A percentile compares a stretch with the other conserved stretches of the same genome.
Conservation (phyloP, 2,797 vertebrate genomes). For the Mormyrops boulengeri region DNA sequence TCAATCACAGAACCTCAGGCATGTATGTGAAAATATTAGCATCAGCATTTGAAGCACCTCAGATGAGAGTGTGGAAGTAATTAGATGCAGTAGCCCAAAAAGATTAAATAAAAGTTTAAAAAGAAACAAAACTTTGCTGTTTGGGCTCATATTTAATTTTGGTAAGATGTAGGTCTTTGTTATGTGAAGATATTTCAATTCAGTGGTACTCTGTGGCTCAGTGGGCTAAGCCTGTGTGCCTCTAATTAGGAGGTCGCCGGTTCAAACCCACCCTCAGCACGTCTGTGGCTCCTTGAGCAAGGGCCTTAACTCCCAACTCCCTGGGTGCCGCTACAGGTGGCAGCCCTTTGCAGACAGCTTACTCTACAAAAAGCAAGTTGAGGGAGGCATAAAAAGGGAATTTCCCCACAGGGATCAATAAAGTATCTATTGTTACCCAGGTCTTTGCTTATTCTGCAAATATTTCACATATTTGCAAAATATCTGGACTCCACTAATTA, state of each 20-base stretch:
- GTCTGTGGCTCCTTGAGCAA: too few species aligned
- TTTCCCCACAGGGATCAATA: too few species aligned
- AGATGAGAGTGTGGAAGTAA: background rate
- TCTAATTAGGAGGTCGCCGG: too few species aligned
- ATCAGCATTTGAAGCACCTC: background rate
- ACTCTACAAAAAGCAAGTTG: too few species aligned
- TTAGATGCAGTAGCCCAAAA: background rate
- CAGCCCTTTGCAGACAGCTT: too few species aligned
- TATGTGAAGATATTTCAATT: background rate
- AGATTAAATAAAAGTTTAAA: background rate
- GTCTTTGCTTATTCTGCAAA: background rate
- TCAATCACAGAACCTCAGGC: background rate
- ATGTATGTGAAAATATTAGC: background rate
- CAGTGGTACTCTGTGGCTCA: background rate
- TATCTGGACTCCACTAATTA: background rate
- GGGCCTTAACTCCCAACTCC: too few species aligned
- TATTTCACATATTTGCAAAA: background rate
- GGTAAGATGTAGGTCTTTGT: background rate
- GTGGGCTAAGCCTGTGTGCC: too few species aligned
- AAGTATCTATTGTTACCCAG: background rate
- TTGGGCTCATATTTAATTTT: background rate
- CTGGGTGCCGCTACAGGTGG: too few species aligned
- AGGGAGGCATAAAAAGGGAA: too few species aligned
- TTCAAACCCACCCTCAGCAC: too few species aligned
- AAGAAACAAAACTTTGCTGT: background rate